A percentile compares a stretch with the other conserved stretches of the same genome.
Conservation (phyloP, 1,140 invertebrate species). For the Orchestia grillus region DNA sequence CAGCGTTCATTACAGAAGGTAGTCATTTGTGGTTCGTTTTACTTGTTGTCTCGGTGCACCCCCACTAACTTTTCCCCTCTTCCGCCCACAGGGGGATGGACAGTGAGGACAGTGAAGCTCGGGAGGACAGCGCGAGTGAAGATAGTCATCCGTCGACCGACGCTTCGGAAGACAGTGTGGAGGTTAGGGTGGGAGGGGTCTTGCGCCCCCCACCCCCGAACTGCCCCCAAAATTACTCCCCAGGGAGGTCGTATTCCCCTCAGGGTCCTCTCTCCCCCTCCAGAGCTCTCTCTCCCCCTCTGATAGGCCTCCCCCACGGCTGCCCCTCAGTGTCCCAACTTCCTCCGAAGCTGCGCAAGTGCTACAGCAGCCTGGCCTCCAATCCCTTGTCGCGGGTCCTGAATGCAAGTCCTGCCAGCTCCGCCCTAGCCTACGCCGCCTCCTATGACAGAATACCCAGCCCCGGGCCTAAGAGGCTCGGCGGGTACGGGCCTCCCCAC, state of each 20-base stretch:
- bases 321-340: slow-evolving; percentile 55
- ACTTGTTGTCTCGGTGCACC: no score
- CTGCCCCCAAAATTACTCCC: slow-evolving; percentile 16
- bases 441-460: background rate
- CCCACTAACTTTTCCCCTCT: no score
- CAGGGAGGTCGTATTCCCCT: slow-evolving; percentile 4
- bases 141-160: slow-evolving; percentile 76
- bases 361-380: slow-evolving; percentile 60
- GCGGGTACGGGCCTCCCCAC: slow-evolving; percentile 69
- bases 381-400: slow-evolving; percentile 12
- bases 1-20: no score
- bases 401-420: background rate
- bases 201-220: slow-evolving; percentile 68
- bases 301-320: background rate
- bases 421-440: slow-evolving; percentile 15
- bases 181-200: slow-evolving; percentile 78
- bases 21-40: no score
- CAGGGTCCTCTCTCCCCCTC: slow-evolving; percentile 5
- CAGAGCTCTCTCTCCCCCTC: background rate
- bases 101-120: slow-evolving; percentile 61
- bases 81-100: slow-evolving; percentile 62
- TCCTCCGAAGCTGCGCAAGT: slow-evolving; percentile 66
- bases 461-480: slow-evolving; percentile 57
- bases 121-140: slow-evolving; percentile 70
- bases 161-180: slow-evolving; percentile 82